These are phyloP conservation scores for Micrasema longulum DNA, from an alignment of 1,140 invertebrate genomes.

Conservation along the genomic window DNA sequence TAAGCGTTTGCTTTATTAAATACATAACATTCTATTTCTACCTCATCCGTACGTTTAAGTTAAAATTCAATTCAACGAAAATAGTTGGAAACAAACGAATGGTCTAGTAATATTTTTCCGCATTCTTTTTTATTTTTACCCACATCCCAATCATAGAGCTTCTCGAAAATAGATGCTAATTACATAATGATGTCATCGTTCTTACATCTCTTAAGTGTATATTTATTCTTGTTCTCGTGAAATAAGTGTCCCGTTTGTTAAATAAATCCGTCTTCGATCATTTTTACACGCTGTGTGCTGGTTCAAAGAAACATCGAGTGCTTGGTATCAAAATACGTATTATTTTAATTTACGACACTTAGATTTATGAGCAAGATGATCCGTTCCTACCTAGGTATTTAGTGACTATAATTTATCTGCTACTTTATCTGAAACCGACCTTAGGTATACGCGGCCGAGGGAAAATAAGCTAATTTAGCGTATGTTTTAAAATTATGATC, in stretches of 20 bases:
- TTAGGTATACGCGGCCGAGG: conserved; percentile 9
- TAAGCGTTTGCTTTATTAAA: conserved; percentile 3
- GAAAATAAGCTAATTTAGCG: conserved; percentile 9
- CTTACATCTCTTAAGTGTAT: conserved; percentile 1
- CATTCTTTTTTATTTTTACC: too few relatives aligned
- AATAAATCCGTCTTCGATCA: conserved; percentile 23
- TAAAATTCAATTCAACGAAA: too few relatives aligned
- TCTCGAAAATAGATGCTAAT: neutral
- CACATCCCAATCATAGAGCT: neutral
- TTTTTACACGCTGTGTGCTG: neutral
- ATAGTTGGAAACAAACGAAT: too few relatives aligned
- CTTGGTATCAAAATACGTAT: neutral
- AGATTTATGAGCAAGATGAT: conserved; percentile 4
- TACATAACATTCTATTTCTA: conserved; percentile 1
- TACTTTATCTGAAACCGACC: conserved; percentile 16
- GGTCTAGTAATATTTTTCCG: too few relatives aligned
- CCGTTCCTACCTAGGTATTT: conserved; percentile 16
- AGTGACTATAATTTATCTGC: conserved; percentile 21
- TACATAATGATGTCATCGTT: conserved; percentile 15
- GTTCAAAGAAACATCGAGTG: neutral
- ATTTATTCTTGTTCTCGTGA: neutral
- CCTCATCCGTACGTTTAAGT: too few relatives aligned
- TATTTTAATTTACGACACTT: conserved; percentile 11
- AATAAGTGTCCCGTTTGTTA: conserved; percentile 6
- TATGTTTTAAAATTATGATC: conserved; percentile 13